Conservation (phyloP, 1,140 invertebrate genomes). For the silkworm (Bombyx mori) region ASM3026992v2 NC_085116.1:12608001-12608500, state of each 20-base stretch:
- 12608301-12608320: conserved; percentile 53
- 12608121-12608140: not conserved
- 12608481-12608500: no score
- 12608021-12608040: no score
- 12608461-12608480: not conserved
- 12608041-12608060: no score
- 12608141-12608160: not conserved
- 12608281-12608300: conserved; percentile 72
- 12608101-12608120: no score
- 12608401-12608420: conserved; percentile 70
- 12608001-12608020: no score
- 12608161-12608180: not conserved
- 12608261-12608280: conserved; percentile 71
- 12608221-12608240: conserved; percentile 1
- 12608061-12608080: no score
- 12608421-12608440: conserved; percentile 31
- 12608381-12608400: conserved; percentile 71
- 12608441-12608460: conserved; percentile 17
- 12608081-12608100: no score
- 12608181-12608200: not conserved
- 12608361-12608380: conserved; percentile 71
- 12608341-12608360: conserved; percentile 58
- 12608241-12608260: conserved; percentile 57
- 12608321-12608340: conserved; percentile 49
- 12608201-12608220: not conserved